Evolutionary conservation across 2,888 invertebrate species (phyloP).

Genomic region (Augiades crinisus): DNA sequence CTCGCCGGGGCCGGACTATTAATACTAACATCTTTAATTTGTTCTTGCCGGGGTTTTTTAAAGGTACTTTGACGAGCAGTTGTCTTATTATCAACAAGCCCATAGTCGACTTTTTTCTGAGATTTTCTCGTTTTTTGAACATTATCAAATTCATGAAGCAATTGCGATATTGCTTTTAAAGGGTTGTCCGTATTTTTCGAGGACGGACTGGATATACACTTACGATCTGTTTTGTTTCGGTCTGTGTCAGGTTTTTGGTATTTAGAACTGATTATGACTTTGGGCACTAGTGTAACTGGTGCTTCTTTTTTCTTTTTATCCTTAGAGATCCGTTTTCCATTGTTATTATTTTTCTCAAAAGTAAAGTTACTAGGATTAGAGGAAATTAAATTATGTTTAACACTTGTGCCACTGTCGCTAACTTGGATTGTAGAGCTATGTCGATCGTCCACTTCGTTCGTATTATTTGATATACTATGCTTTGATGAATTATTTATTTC

Average conservation of each 20-base stretch:
- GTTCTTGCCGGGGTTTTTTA: slow-evolving; percentile 47
- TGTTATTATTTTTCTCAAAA: slow-evolving; percentile 42
- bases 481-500: background rate
- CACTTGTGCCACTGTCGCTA: slow-evolving; percentile 61
- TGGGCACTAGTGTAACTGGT: slow-evolving; percentile 45
- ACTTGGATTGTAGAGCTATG: slow-evolving; percentile 42
- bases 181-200: slow-evolving; percentile 52
- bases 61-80: slow-evolving; percentile 36
- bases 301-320: slow-evolving; percentile 31
- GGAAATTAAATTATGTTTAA: slow-evolving; percentile 52
- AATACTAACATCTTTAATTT: slow-evolving; percentile 40
- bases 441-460: slow-evolving; percentile 28
- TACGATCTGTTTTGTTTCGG: slow-evolving; percentile 44
- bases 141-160: slow-evolving; percentile 62
- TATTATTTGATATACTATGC: no score
- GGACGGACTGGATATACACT: slow-evolving; percentile 29
- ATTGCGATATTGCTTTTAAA: slow-evolving; percentile 64
- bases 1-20: slow-evolving; percentile 35
- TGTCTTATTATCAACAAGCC: slow-evolving; percentile 38
- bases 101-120: slow-evolving; percentile 43
- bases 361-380: slow-evolving; percentile 53
- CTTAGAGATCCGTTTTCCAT: background rate
- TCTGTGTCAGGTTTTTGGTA: slow-evolving; percentile 44
- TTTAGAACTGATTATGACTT: slow-evolving; percentile 61
- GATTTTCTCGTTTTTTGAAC: slow-evolving; percentile 55